A percentile compares a stretch with the other conserved stretches of the same genome.
phyloP scores from a whole-genome alignment of 1,140 invertebrate genomes.

The Venturia canescens region DNA sequence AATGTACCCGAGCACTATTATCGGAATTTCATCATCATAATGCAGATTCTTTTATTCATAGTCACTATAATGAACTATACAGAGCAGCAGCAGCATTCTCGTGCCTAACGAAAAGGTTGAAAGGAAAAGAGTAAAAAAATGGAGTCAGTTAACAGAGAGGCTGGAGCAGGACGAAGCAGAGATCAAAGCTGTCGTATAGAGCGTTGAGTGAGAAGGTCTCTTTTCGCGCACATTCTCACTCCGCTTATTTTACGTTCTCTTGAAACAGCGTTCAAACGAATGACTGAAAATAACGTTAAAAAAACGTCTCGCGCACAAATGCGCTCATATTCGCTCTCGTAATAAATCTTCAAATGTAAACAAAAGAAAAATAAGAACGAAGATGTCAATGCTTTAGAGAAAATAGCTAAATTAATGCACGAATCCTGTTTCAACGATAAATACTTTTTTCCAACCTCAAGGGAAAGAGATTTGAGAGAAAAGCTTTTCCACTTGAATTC shows the following conservation, averaged over 20 bases:
- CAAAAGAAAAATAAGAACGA: background rate
- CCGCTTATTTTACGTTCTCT: background rate
- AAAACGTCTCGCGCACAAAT: background rate
- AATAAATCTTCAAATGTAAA: background rate
- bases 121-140: background rate
- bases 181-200: constrained; percentile 6
- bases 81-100: background rate
- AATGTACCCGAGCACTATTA: background rate
- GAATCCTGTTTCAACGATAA: no score
- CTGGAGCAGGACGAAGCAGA: background rate
- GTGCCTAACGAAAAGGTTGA: background rate
- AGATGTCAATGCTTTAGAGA: background rate
- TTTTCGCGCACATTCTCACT: background rate
- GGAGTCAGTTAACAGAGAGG: background rate
- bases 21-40: constrained; percentile 54
- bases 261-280: background rate
- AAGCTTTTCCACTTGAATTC: no score
- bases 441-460: background rate
- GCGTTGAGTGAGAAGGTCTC: background rate
- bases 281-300: background rate
- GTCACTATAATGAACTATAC: background rate
- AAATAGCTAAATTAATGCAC: no score
- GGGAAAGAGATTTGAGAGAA: background rate
- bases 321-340: no score
- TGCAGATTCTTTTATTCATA: constrained; percentile 25